phyloP scores from a whole-genome alignment of 2,113 vertebrate genomes.

The Hemibagrus wyckioides region DNA sequence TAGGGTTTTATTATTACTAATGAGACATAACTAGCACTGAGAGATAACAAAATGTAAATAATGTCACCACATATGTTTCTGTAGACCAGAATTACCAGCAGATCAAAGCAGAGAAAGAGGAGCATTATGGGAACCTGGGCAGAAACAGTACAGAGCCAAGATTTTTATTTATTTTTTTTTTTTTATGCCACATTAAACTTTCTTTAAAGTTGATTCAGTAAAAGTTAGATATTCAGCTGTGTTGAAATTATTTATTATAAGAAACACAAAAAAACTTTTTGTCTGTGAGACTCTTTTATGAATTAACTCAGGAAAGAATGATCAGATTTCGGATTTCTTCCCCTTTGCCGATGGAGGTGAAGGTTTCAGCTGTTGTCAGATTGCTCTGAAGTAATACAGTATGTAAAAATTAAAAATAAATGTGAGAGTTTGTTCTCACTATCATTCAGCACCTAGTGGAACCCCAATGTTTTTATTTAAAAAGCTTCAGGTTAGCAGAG shows the following conservation, averaged over 20 bases:
- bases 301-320: neutral
- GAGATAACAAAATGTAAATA: neutral
- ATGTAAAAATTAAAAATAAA: neutral
- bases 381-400: neutral
- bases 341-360: neutral
- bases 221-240: neutral
- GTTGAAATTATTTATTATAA: conserved; percentile 5
- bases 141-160: neutral
- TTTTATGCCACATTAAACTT: neutral
- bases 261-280: neutral
- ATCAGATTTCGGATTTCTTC: neutral
- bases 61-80: neutral
- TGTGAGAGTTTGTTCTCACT: neutral
- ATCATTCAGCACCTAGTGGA: neutral
- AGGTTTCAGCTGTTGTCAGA: neutral
- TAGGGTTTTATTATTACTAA: neutral
- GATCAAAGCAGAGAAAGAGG: neutral
- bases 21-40: neutral
- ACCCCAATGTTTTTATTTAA: neutral
- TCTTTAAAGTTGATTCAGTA: neutral
- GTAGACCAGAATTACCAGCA: neutral
- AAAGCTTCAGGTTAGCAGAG: neutral
- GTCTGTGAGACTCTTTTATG: neutral
- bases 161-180: no score
- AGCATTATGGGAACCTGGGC: neutral